phyloP scores from a whole-genome alignment of 2,888 invertebrate genomes.

The Boloria selene region DNA sequence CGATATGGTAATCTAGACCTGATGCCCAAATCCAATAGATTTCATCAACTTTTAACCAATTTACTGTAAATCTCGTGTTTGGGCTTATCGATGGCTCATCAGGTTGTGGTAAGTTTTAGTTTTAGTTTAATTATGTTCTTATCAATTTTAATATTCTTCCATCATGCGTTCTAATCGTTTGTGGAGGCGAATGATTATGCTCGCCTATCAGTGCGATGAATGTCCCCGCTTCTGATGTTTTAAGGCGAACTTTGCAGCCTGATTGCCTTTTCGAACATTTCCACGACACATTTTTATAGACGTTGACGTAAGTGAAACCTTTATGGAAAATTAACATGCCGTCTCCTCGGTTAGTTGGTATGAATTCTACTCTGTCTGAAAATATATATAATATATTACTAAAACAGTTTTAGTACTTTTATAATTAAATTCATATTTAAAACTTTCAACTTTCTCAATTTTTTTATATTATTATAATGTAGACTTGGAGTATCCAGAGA shows the following conservation, averaged over 20 bases:
- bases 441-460: no score
- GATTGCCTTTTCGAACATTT: slow-evolving; percentile 36
- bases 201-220: slow-evolving; percentile 39
- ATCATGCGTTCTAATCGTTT: slow-evolving; percentile 21
- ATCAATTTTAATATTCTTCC: slow-evolving; percentile 18
- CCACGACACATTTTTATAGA: slow-evolving; percentile 47
- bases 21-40: no score
- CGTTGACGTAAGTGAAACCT: slow-evolving; percentile 42
- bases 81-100: no score
- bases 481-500: no score
- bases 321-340: slow-evolving; percentile 27
- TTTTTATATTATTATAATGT: no score
- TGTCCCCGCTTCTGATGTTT: slow-evolving; percentile 21
- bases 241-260: slow-evolving; percentile 26
- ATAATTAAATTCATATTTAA: no score
- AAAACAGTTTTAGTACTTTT: no score
- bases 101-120: no score
- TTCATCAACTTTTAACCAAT: no score
- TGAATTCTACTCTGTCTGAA: slow-evolving; percentile 36
- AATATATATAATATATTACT: slow-evolving; percentile 3
- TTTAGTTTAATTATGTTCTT: no score
- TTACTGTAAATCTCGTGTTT: no score
- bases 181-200: slow-evolving; percentile 42
- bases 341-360: slow-evolving; percentile 25
- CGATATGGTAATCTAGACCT: no score